phyloP scores from a whole-genome alignment of 92 coral and sea anemone species.

The Phenganax stokvisi region DNA sequence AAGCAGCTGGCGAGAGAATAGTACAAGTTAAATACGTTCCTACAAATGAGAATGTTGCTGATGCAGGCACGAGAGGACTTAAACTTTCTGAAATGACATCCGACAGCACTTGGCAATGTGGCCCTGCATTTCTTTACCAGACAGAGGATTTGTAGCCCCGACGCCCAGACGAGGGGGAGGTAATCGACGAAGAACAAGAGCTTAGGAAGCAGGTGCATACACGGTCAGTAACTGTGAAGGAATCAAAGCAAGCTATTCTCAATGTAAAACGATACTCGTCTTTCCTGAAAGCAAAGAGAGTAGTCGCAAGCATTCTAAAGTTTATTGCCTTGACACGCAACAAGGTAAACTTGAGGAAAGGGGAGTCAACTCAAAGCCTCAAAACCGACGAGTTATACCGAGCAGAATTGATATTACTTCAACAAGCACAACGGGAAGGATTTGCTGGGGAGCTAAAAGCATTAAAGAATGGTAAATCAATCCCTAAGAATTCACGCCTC shows the following conservation, averaged over 20 bases:
- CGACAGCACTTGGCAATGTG: slow-evolving; percentile 46
- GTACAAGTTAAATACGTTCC: slow-evolving; percentile 24
- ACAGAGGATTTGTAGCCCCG: slow-evolving; percentile 43
- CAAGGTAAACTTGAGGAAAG: neutral
- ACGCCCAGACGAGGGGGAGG: slow-evolving; percentile 35
- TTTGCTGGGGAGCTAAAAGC: slow-evolving; percentile 13
- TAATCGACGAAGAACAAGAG: slow-evolving; percentile 20
- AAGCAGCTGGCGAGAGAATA: slow-evolving; percentile 14
- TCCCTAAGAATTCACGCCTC: slow-evolving; percentile 36
- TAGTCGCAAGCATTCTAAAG: slow-evolving; percentile 44
- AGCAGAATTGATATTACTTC: slow-evolving; percentile 36
- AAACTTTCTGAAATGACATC: slow-evolving; percentile 39
- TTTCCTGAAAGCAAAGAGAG: slow-evolving; percentile 45
- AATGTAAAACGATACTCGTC: slow-evolving; percentile 42
- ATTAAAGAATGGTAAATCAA: slow-evolving; percentile 14
- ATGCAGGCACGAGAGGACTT: slow-evolving; percentile 40
- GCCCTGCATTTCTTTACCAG: slow-evolving; percentile 48
- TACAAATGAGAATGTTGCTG: slow-evolving; percentile 40
- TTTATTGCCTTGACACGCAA: slow-evolving; percentile 37
- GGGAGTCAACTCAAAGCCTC: neutral
- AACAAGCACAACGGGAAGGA: slow-evolving; percentile 20
- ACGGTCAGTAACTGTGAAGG: slow-evolving; percentile 8
- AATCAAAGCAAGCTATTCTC: slow-evolving; percentile 15
- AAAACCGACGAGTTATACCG: slow-evolving; percentile 18
- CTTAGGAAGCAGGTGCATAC: slow-evolving; percentile 18